Percentiles rank a stretch among this genome's conserved stretches.
Evolutionary conservation across 1,140 invertebrate species (phyloP).

Genomic region (Camponotus pennsylvanicus): DNA sequence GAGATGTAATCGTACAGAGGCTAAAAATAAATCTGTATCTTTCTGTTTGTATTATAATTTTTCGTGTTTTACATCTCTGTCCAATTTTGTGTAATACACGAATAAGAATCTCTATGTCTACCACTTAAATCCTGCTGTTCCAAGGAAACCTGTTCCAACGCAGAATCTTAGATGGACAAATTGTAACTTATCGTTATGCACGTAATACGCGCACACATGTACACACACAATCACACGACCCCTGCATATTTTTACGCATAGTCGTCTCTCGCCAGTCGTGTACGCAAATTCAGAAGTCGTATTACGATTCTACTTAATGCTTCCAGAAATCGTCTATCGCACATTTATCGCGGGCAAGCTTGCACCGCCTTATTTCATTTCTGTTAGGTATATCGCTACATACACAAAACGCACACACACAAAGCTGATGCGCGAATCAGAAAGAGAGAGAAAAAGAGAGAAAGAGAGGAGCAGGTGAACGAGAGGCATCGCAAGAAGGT

Average conservation of each 20-base stretch:
- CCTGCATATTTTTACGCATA: slow-evolving; percentile 57
- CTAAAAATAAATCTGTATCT: slow-evolving; percentile 16
- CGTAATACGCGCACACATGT: slow-evolving; percentile 66
- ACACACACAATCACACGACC: slow-evolving; percentile 70
- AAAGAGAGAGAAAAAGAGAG: neutral
- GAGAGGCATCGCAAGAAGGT: neutral
- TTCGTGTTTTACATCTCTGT: slow-evolving; percentile 25
- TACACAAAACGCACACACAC: slow-evolving; percentile 29
- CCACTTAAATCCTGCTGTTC: neutral
- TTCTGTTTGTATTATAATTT: slow-evolving; percentile 1
- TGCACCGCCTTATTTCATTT: slow-evolving; percentile 67
- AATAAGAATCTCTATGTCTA: slow-evolving; percentile 3
- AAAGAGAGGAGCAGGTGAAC: neutral
- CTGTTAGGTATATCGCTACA: slow-evolving; percentile 27
- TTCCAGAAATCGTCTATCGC: slow-evolving; percentile 53
- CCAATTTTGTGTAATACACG: slow-evolving; percentile 16
- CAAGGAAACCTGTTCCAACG: neutral
- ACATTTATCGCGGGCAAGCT: slow-evolving; percentile 57
- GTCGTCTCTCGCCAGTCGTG: slow-evolving; percentile 35
- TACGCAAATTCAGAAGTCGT: slow-evolving; percentile 9
- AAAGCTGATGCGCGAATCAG: neutral
- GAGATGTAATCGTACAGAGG: neutral
- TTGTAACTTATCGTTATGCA: slow-evolving; percentile 65
- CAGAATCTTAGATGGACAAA: slow-evolving; percentile 41
- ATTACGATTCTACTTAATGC: slow-evolving; percentile 46